A percentile compares a stretch with the other conserved stretches of the same genome.
These are phyloP conservation scores for Lasioglossum zephyrum DNA, from an alignment of 2,888 invertebrate genomes.

Conservation along the genomic window DNA sequence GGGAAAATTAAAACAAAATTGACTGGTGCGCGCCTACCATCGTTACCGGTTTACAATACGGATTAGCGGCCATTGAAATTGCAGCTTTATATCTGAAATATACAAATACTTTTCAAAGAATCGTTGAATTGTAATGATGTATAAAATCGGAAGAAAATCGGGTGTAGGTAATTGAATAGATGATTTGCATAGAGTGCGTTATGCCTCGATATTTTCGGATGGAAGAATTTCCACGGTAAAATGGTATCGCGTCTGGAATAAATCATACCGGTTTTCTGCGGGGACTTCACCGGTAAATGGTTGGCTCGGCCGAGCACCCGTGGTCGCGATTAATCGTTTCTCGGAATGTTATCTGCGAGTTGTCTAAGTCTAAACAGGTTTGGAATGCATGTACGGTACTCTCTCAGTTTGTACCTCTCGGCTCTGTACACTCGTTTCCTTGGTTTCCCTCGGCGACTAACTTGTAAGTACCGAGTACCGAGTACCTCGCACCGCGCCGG, in stretches of 20 bases:
- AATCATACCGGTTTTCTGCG: slow-evolving; percentile 38
- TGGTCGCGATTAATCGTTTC: slow-evolving; percentile 54
- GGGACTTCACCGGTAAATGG: slow-evolving; percentile 33
- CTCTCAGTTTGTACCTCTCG: slow-evolving; percentile 27
- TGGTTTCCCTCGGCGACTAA: slow-evolving; percentile 18
- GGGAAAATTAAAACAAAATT: neutral
- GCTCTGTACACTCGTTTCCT: slow-evolving; percentile 19
- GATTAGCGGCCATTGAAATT: neutral
- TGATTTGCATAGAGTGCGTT: neutral
- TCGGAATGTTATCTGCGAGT: slow-evolving; percentile 55
- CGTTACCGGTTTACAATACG: neutral
- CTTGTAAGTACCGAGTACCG: neutral
- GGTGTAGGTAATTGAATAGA: neutral
- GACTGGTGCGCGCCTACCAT: neutral
- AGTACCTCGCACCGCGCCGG: neutral
- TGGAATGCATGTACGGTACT: slow-evolving; percentile 48
- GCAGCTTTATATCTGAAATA: neutral
- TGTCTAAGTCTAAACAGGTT: slow-evolving; percentile 60
- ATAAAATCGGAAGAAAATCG: neutral
- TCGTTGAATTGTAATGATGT: too few relatives aligned
- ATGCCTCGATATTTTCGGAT: neutral
- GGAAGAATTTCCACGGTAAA: slow-evolving; percentile 19
- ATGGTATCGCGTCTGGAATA: slow-evolving; percentile 20
- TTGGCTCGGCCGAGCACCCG: slow-evolving; percentile 7
- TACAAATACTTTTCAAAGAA: too few relatives aligned